Base-by-base conservation (phyloP, 2,113 vertebrate genomes). In the Carettochelys insculpta region DNA sequence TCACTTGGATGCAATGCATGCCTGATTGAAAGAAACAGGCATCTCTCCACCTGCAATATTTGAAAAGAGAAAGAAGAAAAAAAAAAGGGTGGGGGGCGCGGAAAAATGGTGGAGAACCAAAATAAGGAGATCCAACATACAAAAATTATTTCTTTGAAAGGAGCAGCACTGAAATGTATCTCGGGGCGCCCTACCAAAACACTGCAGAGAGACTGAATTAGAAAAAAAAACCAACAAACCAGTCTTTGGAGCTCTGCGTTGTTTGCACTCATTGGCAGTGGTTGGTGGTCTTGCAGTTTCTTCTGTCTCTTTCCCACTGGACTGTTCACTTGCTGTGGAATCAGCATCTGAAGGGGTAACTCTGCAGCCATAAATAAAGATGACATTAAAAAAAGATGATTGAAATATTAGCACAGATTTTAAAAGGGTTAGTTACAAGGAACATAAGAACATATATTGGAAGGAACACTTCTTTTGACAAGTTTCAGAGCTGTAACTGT, bases 291-390 rank as follows among this genome's bases (percentile, higher is more conserved):
- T 98, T 73, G 90, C 96, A 94, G 96, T 97, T 91, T 99, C 99
- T 76, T 99, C 98, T 0, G 97, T 98, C 45, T 99, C 99, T 89
- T 98, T 98, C 90, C 98, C 99, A 0, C 98, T 99, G 93, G 98
- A 99, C 19, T 98, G 98, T 71, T 99, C 98, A 83, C 99, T 99
- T 51, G 98, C 98, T 6, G 98, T 98, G 0, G 99, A 99, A 93
- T 99, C 98, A 1, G 98, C 98, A 85, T 99, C 99, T 8, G 99
- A 99, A 2, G 99, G 99, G 0, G 98, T 99, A 95, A 99, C 97
- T 96, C 99, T 99, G 95, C 85, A 86, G 89, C 43, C 84, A 94
- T 47, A 84, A 90, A 92, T 85, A 93, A 79, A 93, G 25, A 92
- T 45, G 17, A 29, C 10, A 4, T n/a, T 61, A 91, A 86, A 82